Percentiles rank a stretch among this genome's conserved stretches.
These are phyloP conservation scores for Atrina japonica DNA, from an alignment of 2,888 invertebrate species.

Conservation along the genomic window DNA sequence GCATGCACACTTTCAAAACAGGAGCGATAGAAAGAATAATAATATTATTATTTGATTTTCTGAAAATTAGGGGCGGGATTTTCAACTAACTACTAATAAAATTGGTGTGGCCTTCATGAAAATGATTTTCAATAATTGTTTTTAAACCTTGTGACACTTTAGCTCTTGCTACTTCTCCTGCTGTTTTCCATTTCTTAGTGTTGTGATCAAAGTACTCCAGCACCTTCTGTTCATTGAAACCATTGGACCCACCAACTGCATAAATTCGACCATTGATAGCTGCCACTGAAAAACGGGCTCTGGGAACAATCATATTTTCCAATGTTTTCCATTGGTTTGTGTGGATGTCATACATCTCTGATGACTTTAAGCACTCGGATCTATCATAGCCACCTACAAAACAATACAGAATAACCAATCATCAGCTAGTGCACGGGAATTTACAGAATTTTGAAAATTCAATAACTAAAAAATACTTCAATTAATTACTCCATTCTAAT, in stretches of 20 bases:
- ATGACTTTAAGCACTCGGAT: constrained; percentile 89
- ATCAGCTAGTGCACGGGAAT: no score
- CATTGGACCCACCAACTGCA: constrained; percentile 90
- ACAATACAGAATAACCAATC: no score
- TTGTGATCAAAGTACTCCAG: constrained; percentile 85
- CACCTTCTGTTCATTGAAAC: constrained; percentile 89
- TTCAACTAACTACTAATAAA: no score
- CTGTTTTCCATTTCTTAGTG: constrained; percentile 82
- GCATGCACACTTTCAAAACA: no score
- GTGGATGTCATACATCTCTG: constrained; percentile 88
- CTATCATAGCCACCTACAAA: constrained; percentile 89
- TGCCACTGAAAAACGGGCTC: constrained; percentile 90
- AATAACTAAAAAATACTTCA: no score
- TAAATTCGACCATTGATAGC: constrained; percentile 87
- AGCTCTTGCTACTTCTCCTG: constrained; percentile 84
- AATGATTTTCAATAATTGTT: no score
- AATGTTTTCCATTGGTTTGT: constrained; percentile 87
- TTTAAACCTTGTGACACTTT: constrained; percentile 85
- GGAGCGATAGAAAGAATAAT: no score
- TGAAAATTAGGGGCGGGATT: no score
- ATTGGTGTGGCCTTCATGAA: no score
- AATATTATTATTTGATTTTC: no score
- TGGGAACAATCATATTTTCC: constrained; percentile 86
- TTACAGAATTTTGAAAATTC: no score
- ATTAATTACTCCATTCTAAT: no score